phyloP scores from a whole-genome alignment of 2,113 vertebrate species.

The zebrafish (Danio rerio) region GRCz12tu NC_133189.1:33426501-33427000 shows the following conservation, averaged over 20 bases:
- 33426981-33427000: no score
- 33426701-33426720: background rate
- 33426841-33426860: no score
- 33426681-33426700: background rate
- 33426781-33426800: background rate
- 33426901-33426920: no score
- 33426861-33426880: no score
- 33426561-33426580: conserved; percentile 4
- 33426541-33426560: conserved; percentile 13
- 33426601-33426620: conserved; percentile 2
- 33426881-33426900: no score
- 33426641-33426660: background rate
- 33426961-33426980: no score
- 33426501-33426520: conserved; percentile 6
- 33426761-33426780: background rate
- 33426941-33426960: no score
- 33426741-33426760: background rate
- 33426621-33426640: background rate
- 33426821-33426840: no score
- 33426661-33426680: background rate
- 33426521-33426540: conserved; percentile 26
- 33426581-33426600: background rate
- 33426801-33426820: no score
- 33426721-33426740: background rate
- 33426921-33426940: no score